phyloP scores from a whole-genome alignment of 2,888 invertebrate species.

The Mythimna albipuncta region DNA sequence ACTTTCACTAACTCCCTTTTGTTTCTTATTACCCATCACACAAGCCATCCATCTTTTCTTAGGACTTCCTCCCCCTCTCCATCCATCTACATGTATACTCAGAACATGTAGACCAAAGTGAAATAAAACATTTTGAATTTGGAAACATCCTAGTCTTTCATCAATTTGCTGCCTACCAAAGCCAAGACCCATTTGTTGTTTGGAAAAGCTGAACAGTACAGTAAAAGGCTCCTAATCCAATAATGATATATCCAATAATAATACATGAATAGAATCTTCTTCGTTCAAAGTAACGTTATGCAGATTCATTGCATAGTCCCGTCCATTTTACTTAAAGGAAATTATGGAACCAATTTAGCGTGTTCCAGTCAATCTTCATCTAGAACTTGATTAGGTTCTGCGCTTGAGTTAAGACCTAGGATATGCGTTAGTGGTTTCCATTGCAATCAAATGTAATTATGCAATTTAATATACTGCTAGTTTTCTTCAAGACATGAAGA shows the following conservation, averaged over 20 bases:
- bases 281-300: conserved; percentile 17
- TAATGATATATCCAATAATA: too few relatives aligned
- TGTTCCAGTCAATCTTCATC: conserved; percentile 51
- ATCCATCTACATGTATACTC: too few relatives aligned
- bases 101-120: too few relatives aligned
- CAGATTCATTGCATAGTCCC: conserved; percentile 38
- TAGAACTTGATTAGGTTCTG: conserved; percentile 45
- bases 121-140: too few relatives aligned
- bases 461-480: conserved; percentile 30
- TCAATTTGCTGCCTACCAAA: conserved; percentile 8
- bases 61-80: too few relatives aligned
- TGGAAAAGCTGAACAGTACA: conserved; percentile 1
- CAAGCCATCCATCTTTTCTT: too few relatives aligned
- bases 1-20: too few relatives aligned
- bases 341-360: conserved; percentile 49
- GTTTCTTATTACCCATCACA: too few relatives aligned
- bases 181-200: conserved; percentile 11
- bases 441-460: conserved; percentile 24
- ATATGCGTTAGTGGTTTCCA: conserved; percentile 41
- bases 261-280: conserved; percentile 32
- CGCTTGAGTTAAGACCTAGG: conserved; percentile 34
- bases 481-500: conserved; percentile 18
- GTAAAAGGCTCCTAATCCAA: conserved; percentile 27
- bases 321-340: conserved; percentile 38
- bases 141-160: neutral